Percentiles rank a stretch among this genome's conserved stretches.
phyloP scores from a whole-genome alignment of 1,140 invertebrate species.

The Pseudomyrmex dendroicus region DNA sequence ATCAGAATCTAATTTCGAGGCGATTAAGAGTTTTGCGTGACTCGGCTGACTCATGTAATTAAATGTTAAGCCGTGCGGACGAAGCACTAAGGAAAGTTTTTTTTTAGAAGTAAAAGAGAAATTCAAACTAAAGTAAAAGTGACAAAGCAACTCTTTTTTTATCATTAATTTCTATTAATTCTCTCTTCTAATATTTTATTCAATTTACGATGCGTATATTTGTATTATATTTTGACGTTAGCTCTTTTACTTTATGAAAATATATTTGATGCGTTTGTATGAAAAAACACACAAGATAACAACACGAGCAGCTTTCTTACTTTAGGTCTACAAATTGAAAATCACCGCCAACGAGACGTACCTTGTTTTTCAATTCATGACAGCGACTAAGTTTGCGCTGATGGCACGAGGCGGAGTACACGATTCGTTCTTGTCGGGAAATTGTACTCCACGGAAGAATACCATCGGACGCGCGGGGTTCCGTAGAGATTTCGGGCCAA shows the following conservation, averaged over 20 bases:
- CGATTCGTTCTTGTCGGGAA: constrained; percentile 51
- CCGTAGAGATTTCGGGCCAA: constrained; percentile 33
- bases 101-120: background rate
- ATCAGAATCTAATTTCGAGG: constrained; percentile 19
- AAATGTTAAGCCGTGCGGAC: constrained; percentile 7
- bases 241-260: background rate
- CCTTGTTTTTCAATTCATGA: constrained; percentile 29
- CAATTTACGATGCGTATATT: no score
- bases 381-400: constrained; percentile 43
- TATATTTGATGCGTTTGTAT: background rate
- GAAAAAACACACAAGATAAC: background rate
- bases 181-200: no score
- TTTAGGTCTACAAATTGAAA: constrained; percentile 24
- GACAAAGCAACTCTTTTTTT: background rate
- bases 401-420: constrained; percentile 38
- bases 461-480: background rate
- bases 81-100: background rate
- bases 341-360: background rate
- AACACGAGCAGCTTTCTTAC: background rate
- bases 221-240: no score
- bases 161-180: background rate
- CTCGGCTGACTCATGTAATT: constrained; percentile 12
- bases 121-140: no score
- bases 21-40: constrained; percentile 27
- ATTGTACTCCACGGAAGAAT: constrained; percentile 45